These are phyloP conservation scores for Poecile atricapillus DNA, from an alignment of 2,113 vertebrate species.

Conservation along the genomic window DNA sequence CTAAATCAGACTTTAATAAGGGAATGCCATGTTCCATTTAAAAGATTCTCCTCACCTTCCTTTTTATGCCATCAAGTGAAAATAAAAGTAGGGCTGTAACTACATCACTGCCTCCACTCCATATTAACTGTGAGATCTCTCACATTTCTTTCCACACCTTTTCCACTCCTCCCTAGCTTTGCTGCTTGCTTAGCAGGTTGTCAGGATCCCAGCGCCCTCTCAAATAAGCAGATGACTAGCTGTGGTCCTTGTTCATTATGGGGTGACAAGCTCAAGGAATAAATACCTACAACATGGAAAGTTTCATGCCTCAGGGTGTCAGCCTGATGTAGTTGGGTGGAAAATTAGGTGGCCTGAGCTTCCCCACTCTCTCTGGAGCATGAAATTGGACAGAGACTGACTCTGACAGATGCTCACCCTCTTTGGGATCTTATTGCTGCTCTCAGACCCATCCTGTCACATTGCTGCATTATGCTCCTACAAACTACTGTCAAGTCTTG, in stretches of 20 bases:
- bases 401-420: constrained; percentile 12
- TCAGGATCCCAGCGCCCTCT: not conserved
- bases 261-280: constrained; percentile 45
- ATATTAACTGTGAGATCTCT: constrained; percentile 50
- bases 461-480: not conserved
- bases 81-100: constrained; percentile 66
- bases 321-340: not conserved
- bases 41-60: constrained; percentile 60
- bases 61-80: constrained; percentile 62
- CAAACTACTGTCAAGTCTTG: not conserved
- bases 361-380: not conserved
- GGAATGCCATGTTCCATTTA: constrained; percentile 72
- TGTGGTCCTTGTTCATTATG: constrained; percentile 48
- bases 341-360: constrained; percentile 26
- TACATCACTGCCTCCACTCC: constrained; percentile 59
- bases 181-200: constrained; percentile 16
- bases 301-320: not conserved
- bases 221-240: constrained; percentile 21
- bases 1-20: constrained; percentile 70
- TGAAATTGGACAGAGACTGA: constrained; percentile 50
- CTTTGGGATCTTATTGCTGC: not conserved
- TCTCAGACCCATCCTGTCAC: not conserved
- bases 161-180: not conserved
- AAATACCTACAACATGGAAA: constrained; percentile 1
- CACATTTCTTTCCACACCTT: constrained; percentile 59